Percentiles rank a stretch among this genome's conserved stretches.
phyloP scores from a whole-genome alignment of 1,140 invertebrate genomes.

The Anastrepha obliqua region DNA sequence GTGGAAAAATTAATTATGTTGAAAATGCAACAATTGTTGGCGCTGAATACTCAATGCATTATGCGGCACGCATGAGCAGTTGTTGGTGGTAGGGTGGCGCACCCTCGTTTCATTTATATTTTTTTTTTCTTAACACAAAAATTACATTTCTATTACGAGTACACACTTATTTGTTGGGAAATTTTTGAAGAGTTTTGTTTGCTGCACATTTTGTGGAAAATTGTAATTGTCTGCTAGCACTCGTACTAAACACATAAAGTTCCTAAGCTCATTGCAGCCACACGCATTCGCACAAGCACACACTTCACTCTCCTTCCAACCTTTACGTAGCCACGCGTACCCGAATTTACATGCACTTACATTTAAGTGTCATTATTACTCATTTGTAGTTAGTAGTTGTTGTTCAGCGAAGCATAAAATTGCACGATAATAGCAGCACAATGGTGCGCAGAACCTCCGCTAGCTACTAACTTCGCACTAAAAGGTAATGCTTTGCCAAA shows the following conservation, averaged over 20 bases:
- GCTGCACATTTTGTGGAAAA: conserved; percentile 40
- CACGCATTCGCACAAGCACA: background rate
- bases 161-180: background rate
- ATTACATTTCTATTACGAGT: conserved; percentile 15
- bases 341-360: conserved; percentile 17
- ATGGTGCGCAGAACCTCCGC: background rate
- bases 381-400: conserved; percentile 29
- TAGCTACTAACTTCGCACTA: background rate
- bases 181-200: conserved; percentile 5
- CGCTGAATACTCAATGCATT: background rate
- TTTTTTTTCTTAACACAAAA: background rate
- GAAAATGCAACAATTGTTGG: conserved; percentile 50
- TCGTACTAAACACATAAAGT: background rate
- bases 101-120: conserved; percentile 37
- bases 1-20: conserved; percentile 52
- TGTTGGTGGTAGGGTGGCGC: conserved; percentile 19
- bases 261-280: background rate
- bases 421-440: background rate
- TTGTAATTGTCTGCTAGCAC: background rate
- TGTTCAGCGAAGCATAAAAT: conserved; percentile 35
- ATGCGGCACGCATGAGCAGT: conserved; percentile 16
- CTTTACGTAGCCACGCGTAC: background rate
- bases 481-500: background rate
- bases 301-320: background rate
- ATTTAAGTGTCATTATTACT: conserved; percentile 41